phyloP scores from a whole-genome alignment of 1,140 invertebrate species.

The Harpegnathos saltator region DNA sequence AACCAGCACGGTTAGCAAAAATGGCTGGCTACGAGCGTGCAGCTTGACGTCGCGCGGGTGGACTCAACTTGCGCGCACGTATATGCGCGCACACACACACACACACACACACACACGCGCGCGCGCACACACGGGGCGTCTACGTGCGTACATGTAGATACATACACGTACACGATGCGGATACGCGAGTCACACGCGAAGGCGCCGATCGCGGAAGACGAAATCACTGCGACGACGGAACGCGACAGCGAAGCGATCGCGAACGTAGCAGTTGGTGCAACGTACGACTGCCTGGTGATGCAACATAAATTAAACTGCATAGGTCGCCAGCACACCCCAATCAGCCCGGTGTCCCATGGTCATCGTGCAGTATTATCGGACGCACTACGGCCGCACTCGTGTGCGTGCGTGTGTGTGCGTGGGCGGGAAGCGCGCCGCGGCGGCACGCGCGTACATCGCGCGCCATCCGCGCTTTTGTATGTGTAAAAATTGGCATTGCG shows the following conservation, averaged over 20 bases:
- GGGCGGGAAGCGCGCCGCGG: constrained; percentile 66
- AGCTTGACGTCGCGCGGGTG: background rate
- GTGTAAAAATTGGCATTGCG: constrained; percentile 76
- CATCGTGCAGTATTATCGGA: constrained; percentile 80
- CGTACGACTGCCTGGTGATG: constrained; percentile 79
- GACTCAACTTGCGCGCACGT: constrained; percentile 44
- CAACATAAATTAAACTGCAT: constrained; percentile 84
- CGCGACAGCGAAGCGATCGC: constrained; percentile 58
- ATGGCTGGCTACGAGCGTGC: constrained; percentile 70
- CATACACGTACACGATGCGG: background rate
- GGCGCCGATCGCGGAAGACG: constrained; percentile 17
- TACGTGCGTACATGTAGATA: background rate
- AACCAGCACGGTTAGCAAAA: constrained; percentile 67
- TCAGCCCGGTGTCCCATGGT: constrained; percentile 79
- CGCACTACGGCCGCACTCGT: constrained; percentile 47
- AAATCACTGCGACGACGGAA: background rate
- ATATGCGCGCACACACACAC: constrained; percentile 1
- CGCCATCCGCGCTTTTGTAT: constrained; percentile 54
- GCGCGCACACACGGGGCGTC: background rate
- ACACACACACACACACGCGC: background rate
- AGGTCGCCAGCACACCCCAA: constrained; percentile 79
- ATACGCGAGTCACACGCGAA: constrained; percentile 8
- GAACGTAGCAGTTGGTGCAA: constrained; percentile 71
- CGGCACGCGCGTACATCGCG: constrained; percentile 56
- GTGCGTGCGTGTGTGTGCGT: constrained; percentile 60